Percentiles rank a stretch among this genome's conserved stretches.
These are phyloP conservation scores for Oreochromis tanganicae DNA, from an alignment of 2,113 vertebrate genomes.

Conservation along the genomic window DNA sequence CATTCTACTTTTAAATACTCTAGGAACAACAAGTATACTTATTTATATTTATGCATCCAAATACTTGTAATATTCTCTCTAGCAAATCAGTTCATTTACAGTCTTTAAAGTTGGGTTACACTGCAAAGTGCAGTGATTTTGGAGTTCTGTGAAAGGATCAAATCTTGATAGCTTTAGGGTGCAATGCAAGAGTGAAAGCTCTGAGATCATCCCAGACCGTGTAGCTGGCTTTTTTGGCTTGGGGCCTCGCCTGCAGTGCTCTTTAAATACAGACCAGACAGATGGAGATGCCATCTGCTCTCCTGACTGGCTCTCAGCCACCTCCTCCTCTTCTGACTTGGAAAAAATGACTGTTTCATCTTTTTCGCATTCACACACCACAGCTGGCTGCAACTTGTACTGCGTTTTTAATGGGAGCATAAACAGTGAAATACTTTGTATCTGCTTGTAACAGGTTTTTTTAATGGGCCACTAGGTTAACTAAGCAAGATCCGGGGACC, in stretches of 20 bases:
- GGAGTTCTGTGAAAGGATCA: not conserved
- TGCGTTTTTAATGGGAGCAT: not conserved
- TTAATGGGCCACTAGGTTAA: not conserved
- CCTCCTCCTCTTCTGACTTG: not conserved
- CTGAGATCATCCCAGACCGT: slow-evolving; percentile 10
- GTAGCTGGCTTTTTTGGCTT: slow-evolving; percentile 40
- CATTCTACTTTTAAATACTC: too few species aligned
- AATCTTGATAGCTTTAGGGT: not conserved
- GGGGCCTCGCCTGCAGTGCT: slow-evolving; percentile 40
- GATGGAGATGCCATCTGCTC: slow-evolving; percentile 57
- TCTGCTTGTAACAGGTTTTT: not conserved
- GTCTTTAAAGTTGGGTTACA: not conserved
- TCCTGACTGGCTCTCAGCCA: slow-evolving; percentile 20
- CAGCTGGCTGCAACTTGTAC: not conserved
- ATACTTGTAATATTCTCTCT: not conserved
- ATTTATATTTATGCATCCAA: not conserved
- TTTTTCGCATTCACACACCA: slow-evolving; percentile 22
- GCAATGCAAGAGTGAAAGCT: not conserved
- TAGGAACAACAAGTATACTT: too few species aligned
- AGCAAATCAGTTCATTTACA: not conserved
- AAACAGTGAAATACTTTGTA: not conserved
- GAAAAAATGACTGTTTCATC: slow-evolving; percentile 39
- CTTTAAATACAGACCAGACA: slow-evolving; percentile 57
- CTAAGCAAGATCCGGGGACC: not conserved
- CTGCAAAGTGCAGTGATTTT: not conserved